Conservation (phyloP, 2,888 invertebrate genomes). For the Ophioninae sp. region DNA sequence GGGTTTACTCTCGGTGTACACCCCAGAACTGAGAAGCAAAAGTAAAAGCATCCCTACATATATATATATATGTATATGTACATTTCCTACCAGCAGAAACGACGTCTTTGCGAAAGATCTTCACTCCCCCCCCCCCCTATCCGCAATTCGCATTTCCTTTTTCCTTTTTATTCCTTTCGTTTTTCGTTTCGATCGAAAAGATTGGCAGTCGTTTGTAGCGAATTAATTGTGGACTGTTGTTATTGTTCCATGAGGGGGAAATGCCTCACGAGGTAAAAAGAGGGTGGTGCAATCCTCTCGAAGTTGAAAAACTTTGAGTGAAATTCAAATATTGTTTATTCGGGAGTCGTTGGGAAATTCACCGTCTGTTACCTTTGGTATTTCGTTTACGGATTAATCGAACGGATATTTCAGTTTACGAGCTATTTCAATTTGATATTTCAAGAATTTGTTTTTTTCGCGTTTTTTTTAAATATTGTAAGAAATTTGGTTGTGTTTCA, state of each 20-base stretch:
- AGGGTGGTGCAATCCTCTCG: neutral
- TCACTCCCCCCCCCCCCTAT: neutral
- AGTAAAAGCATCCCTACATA: conserved; percentile 44
- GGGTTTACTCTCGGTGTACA: conserved; percentile 51
- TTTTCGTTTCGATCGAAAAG: neutral
- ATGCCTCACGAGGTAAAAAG: too few species aligned
- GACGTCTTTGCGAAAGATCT: conserved; percentile 51
- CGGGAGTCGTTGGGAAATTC: conserved; percentile 27
- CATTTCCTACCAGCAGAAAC: conserved; percentile 53
- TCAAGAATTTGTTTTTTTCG: neutral
- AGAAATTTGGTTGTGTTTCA: too few species aligned
- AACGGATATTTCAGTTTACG: neutral
- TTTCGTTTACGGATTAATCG: neutral
- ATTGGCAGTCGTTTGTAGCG: too few species aligned
- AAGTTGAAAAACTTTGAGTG: conserved; percentile 11
- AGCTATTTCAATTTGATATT: neutral
- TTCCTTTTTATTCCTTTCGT: neutral
- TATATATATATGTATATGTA: neutral
- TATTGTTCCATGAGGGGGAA: too few species aligned
- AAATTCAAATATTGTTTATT: conserved; percentile 54
- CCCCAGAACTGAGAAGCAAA: conserved; percentile 42
- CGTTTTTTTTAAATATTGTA: neutral
- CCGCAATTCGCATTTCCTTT: conserved; percentile 14
- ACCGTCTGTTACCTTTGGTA: conserved; percentile 15
- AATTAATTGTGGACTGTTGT: too few species aligned